Percentiles rank a stretch among this genome's conserved stretches.
Evolutionary conservation across 2,888 invertebrate species (phyloP).

Genomic region (Cyclophora albipunctata): DNA sequence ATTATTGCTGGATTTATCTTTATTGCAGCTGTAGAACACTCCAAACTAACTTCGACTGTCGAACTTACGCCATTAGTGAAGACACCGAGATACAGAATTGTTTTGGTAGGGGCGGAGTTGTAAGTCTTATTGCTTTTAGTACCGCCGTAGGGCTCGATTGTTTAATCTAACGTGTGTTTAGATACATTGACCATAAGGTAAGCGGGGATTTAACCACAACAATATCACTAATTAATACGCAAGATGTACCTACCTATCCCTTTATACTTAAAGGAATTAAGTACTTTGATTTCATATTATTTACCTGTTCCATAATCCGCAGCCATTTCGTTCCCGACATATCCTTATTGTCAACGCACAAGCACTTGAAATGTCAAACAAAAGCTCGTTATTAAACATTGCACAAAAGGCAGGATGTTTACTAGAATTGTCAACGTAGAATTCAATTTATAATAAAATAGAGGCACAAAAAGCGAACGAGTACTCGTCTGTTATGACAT

Average conservation of each 20-base stretch:
- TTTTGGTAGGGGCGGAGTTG: slow-evolving; percentile 71
- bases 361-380: background rate
- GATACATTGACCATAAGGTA: slow-evolving; percentile 19
- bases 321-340: background rate
- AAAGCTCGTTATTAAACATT: slow-evolving; percentile 31
- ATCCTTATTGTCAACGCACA: too few species aligned
- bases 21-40: slow-evolving; percentile 73
- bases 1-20: slow-evolving; percentile 76
- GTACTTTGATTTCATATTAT: background rate
- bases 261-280: too few species aligned
- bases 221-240: background rate
- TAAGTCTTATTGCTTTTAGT: slow-evolving; percentile 75
- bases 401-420: slow-evolving; percentile 66
- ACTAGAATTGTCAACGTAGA: slow-evolving; percentile 64
- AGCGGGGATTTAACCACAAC: slow-evolving; percentile 6
- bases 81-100: slow-evolving; percentile 74
- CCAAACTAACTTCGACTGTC: slow-evolving; percentile 73
- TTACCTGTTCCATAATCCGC: background rate
- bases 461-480: slow-evolving; percentile 53
- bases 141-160: slow-evolving; percentile 59
- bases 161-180: slow-evolving; percentile 62
- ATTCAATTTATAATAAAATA: slow-evolving; percentile 66
- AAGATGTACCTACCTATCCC: too few species aligned
- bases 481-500: slow-evolving; percentile 72
- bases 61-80: slow-evolving; percentile 74